Evolutionary conservation across 2,113 vertebrate species (phyloP).

Genomic region (Gadus chalcogrammus): DNA sequence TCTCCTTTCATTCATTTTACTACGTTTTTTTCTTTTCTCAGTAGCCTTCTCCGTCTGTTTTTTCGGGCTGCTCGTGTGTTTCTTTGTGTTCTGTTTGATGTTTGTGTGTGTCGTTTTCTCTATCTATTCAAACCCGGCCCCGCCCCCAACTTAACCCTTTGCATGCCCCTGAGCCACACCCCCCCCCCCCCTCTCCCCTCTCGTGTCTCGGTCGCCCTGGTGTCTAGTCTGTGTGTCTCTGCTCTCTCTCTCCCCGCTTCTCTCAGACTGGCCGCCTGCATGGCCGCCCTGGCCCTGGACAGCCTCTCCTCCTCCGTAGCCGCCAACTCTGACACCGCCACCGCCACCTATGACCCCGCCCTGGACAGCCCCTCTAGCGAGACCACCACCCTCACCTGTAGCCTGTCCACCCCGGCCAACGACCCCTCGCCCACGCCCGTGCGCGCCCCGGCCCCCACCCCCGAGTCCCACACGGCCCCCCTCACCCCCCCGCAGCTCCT

Average conservation of each 20-base stretch:
- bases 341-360: constrained; percentile 91
- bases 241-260: constrained; percentile 76
- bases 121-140: constrained; percentile 35
- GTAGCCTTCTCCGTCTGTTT: constrained; percentile 43
- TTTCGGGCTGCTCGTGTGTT: constrained; percentile 54
- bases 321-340: constrained; percentile 96
- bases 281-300: constrained; percentile 88
- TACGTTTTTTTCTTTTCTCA: constrained; percentile 2
- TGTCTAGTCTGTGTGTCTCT: constrained; percentile 80
- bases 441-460: constrained; percentile 66
- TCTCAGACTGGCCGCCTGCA: constrained; percentile 88
- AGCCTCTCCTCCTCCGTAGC: constrained; percentile 93
- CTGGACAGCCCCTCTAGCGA: constrained; percentile 97
- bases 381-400: constrained; percentile 93
- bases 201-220: constrained; percentile 67
- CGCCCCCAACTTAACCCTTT: constrained; percentile 48
- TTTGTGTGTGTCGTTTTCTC: constrained; percentile 11
- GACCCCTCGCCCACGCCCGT: constrained; percentile 71
- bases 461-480: constrained; percentile 60
- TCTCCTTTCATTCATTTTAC: constrained; percentile 32
- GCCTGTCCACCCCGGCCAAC: constrained; percentile 80
- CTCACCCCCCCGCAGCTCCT: constrained; percentile 30
- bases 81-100: constrained; percentile 38
- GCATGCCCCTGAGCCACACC: constrained; percentile 48
- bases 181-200: constrained; percentile 41